A percentile compares a stretch with the other conserved stretches of the same genome.
phyloP scores from a whole-genome alignment of 1,140 invertebrate species.

The Brachionus sp. region DNA sequence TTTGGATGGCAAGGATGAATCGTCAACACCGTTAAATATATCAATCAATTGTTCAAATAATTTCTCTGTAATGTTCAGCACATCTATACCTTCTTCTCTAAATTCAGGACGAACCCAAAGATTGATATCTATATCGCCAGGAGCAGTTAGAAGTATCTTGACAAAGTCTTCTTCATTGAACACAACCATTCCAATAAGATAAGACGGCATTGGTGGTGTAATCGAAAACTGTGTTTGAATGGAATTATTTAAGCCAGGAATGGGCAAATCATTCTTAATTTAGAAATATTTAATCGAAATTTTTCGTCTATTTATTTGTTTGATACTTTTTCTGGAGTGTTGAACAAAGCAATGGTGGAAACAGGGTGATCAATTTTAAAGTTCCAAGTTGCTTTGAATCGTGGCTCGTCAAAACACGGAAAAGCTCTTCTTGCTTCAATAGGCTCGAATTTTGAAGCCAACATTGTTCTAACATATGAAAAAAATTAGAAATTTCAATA shows the following conservation, averaged over 20 bases:
- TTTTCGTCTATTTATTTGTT: not conserved
- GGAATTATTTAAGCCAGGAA: not conserved
- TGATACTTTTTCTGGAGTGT: constrained; percentile 11
- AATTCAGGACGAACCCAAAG: not conserved
- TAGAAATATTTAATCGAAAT: not conserved
- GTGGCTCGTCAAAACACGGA: constrained; percentile 43
- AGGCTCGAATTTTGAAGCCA: constrained; percentile 40
- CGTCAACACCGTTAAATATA: constrained; percentile 4
- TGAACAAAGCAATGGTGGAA: constrained; percentile 19
- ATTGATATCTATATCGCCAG: not conserved
- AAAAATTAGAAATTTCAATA: not conserved
- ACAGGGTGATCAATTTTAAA: constrained; percentile 26
- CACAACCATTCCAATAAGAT: constrained; percentile 25
- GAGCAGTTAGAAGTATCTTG: not conserved
- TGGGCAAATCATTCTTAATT: not conserved
- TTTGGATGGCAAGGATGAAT: not conserved
- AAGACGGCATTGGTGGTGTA: not conserved
- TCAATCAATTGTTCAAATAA: not conserved
- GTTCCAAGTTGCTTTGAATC: constrained; percentile 18
- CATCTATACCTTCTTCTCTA: not conserved
- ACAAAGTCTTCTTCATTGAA: constrained; percentile 37
- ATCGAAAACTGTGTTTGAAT: not conserved
- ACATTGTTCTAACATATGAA: constrained; percentile 10
- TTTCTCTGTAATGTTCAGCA: not conserved
- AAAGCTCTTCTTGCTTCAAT: constrained; percentile 32